Conservation (phyloP, 2,888 invertebrate genomes). For the Amitus sp. region DNA sequence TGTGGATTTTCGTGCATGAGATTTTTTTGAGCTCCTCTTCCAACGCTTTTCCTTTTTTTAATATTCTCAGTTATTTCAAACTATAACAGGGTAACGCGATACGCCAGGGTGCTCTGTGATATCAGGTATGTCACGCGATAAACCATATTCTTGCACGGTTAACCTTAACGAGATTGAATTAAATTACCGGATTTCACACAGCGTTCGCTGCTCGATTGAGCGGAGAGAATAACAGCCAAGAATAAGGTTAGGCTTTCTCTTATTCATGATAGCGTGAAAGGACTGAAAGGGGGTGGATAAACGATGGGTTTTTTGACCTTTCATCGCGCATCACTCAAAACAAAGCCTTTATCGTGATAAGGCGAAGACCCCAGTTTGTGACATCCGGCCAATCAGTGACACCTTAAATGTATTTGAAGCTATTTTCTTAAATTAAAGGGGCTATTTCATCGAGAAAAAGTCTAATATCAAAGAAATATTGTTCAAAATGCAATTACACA, state of each 20-base stretch:
- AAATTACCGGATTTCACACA: conserved; percentile 32
- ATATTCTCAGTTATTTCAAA: conserved; percentile 27
- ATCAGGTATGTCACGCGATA: conserved; percentile 18
- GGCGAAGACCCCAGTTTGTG: no score
- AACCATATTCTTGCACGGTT: conserved; percentile 34
- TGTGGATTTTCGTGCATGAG: conserved; percentile 25
- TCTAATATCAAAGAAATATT: no score
- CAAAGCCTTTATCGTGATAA: conserved; percentile 1
- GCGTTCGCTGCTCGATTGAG: conserved; percentile 32
- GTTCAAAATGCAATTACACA: no score
- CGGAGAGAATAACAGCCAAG: conserved; percentile 21
- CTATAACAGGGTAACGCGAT: conserved; percentile 15
- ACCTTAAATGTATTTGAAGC: no score
- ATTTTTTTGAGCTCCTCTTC: conserved; percentile 15
- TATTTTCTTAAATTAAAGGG: no score
- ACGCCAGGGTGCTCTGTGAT: conserved; percentile 15
- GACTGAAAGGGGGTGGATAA: not conserved
- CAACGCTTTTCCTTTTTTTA: conserved; percentile 18
- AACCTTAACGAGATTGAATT: conserved; percentile 37
- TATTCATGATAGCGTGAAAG: conserved; percentile 12
- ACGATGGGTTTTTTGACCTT: conserved; percentile 5
- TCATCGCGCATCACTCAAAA: not conserved
- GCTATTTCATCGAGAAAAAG: no score
- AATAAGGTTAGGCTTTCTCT: conserved; percentile 19
- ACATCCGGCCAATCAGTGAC: no score